phyloP scores from a whole-genome alignment of 37 sponge, comb jelly and placozoan species.

The Axinella damicornis region DNA sequence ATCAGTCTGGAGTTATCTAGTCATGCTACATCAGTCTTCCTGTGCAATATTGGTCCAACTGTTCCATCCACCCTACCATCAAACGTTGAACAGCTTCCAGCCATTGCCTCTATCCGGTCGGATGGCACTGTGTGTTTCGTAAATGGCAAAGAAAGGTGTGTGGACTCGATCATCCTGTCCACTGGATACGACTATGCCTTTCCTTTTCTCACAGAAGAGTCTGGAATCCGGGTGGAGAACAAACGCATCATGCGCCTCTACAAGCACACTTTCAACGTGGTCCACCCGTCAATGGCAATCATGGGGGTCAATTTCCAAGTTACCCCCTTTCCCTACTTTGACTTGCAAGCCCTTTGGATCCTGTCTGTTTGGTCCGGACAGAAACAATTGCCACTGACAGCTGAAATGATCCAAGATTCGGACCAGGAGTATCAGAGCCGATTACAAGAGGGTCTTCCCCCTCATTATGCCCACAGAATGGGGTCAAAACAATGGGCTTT shows the following conservation, averaged over 20 bases:
- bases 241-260: slow-evolving; percentile 65
- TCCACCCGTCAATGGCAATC: slow-evolving; percentile 73
- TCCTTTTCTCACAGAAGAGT: slow-evolving; percentile 69
- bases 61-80: slow-evolving; percentile 30
- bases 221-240: slow-evolving; percentile 47
- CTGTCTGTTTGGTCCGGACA: slow-evolving; percentile 62
- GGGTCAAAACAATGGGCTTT: slow-evolving; percentile 67
- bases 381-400: slow-evolving; percentile 48
- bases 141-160: slow-evolving; percentile 15
- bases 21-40: slow-evolving; percentile 42
- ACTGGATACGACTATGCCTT: slow-evolving; percentile 79
- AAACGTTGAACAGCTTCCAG: slow-evolving; percentile 55
- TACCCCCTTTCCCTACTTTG: slow-evolving; percentile 49
- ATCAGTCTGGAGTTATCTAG: slow-evolving; percentile 55
- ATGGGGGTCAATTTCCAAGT: slow-evolving; percentile 53
- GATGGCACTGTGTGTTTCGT: slow-evolving; percentile 44
- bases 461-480: slow-evolving; percentile 52
- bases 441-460: slow-evolving; percentile 38
- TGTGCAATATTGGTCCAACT: slow-evolving; percentile 28
- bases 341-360: slow-evolving; percentile 57
- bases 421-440: slow-evolving; percentile 39
- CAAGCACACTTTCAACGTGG: slow-evolving; percentile 77
- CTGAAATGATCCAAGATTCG: slow-evolving; percentile 64
- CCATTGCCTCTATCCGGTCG: not conserved
- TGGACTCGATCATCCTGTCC: slow-evolving; percentile 69